Percentiles rank a stretch among this genome's conserved stretches.
These are phyloP conservation scores for Scelioninae gen. 2 DNA, from an alignment of 2,888 invertebrate species.

Conservation along the genomic window DNA sequence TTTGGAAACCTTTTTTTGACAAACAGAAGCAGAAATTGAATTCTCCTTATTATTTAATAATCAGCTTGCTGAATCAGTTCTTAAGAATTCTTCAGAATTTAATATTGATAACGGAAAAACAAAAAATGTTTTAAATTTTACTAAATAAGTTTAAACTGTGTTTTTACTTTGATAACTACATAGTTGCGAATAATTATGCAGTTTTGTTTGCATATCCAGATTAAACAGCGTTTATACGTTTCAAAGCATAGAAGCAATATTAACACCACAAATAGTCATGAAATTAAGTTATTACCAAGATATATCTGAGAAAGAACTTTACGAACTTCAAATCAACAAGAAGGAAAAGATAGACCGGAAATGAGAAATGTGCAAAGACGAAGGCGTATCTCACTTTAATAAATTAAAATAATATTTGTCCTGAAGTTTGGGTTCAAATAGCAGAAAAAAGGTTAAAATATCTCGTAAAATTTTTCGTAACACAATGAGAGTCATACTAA, in stretches of 20 bases:
- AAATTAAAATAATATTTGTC: constrained; percentile 49
- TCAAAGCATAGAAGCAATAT: constrained; percentile 32
- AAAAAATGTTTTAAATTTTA: too few species aligned
- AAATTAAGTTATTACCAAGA: constrained; percentile 32
- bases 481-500: constrained; percentile 24
- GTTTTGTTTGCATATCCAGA: constrained; percentile 31
- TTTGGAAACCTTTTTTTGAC: too few species aligned
- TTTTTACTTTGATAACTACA: constrained; percentile 29
- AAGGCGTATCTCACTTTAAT: constrained; percentile 31
- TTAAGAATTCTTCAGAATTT: too few species aligned
- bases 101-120: too few species aligned
- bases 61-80: too few species aligned
- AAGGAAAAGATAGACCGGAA: constrained; percentile 3
- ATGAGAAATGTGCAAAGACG: constrained; percentile 5
- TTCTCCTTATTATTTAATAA: neutral
- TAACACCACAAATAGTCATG: constrained; percentile 45
- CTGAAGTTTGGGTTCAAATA: constrained; percentile 13
- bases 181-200: constrained; percentile 23
- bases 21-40: too few species aligned
- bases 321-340: constrained; percentile 30
- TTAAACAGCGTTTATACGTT: constrained; percentile 30
- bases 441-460: constrained; percentile 17
- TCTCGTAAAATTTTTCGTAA: constrained; percentile 29
- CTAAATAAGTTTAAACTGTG: too few species aligned
- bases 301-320: constrained; percentile 35